Evolutionary conservation across 2,888 invertebrate genomes (phyloP), one percentile per base, ranked within the genome.

Genomic region (Amiota communis): DNA sequence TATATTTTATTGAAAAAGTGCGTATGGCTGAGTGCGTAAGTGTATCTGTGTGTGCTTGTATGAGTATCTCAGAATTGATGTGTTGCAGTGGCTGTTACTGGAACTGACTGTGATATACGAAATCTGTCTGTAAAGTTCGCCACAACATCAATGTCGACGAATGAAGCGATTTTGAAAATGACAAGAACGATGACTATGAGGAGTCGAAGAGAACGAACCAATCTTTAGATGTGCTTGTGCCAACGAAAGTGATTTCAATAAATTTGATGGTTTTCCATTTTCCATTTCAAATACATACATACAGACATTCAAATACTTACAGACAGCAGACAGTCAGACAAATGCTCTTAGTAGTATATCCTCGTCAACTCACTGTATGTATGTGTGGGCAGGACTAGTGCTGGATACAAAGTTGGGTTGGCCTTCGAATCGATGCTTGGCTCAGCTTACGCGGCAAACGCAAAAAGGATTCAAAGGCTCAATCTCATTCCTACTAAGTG

Each of bases 241-340:
- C 67, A 51, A 68, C 69, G 48, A 74, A 84, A 87, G 88, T 88
- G 88, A 88, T 88, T 87, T 88, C 88, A 87, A 87, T 88, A 87
- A 88, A 88, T 87, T 88, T 87, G 87, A 87, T 87, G 86, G 87
- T 80, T 87, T 87, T 86, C 82, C 86, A 86, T 87, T 88, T 88
- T 76, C 85, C 85, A 82, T 85, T 86, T 80, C 84, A 82, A 83
- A 84, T 86, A 86, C 86, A 84, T 86, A 86, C 86, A 83, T 74
- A 78, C 72, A 36, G 73, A 56, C 70, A 68, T 74, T 67, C 67
- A 56, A 36, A 15, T 13, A 23, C 11, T 36, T 36, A 36, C 36
- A 36, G 15, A 23, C 56, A 71, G 65, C 56, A 57, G 63, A 57
- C 51, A 53, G 67, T 74, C 56, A 63, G 72, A 1, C 46, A 15